Base-by-base conservation (phyloP, 2,888 invertebrate genomes). In the Hydriomena furcata region DNA sequence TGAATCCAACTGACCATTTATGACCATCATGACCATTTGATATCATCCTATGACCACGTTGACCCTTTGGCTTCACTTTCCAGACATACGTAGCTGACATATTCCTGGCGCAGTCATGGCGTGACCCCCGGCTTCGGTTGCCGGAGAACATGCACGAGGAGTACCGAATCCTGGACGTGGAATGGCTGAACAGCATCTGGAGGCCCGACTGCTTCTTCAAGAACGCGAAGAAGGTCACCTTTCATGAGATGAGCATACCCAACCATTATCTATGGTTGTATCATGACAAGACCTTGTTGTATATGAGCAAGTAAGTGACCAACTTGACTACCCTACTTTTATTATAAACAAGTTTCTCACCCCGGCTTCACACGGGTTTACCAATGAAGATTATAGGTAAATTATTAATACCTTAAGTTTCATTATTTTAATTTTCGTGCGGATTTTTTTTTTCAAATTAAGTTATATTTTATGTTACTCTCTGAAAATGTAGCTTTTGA, bases 121-220 rank as follows among this genome's bases (percentile, higher is more conserved):
- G 96, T 13, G 97, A 98, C 84, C 96, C 97, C 50, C 92, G 97
- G 21, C 92, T 97, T 20, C 93, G 97, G 44, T 91, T 97, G 38
- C 97, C 97, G n/a, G 97, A 97, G 84, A 96, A 97, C 77, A 97
- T 97, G 97, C 96, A 96, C 72, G 96, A 97, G 71, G 96, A 97
- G 71, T 97, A 97, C 83, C 92, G 97, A 59, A 97, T 97, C 71
- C 90, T 97, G 42, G 97, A 97, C 72, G 96, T 97, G 17, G 96
- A 96, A 66, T 97, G 97, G 97, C 87, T 97, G 67, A 96, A 96
- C 84, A 89, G 94, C 78, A 97, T 97, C 76, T 97, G 97, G 97
- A 91, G 97, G 49, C 97, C 97, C 0, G 97, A 97, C 84, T 96
- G 97, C 79, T 97, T 97, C 87, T 97, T 97, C 83, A 97, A 97